Evolutionary conservation across 2,888 invertebrate genomes (phyloP).

Genomic region (Eremobia ochroleuca): DNA sequence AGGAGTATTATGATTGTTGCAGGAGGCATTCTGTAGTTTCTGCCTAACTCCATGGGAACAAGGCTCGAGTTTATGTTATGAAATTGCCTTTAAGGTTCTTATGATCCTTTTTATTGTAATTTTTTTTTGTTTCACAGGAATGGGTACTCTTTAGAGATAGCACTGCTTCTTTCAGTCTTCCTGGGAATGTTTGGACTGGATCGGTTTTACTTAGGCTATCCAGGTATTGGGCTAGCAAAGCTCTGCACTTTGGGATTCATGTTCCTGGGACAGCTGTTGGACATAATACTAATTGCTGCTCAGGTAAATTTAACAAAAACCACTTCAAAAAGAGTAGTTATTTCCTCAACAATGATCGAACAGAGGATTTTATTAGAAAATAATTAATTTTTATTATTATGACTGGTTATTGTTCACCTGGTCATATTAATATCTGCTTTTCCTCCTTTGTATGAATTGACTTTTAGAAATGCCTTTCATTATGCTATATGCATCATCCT

Average conservation of each 20-base stretch:
- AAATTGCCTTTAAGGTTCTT: neutral
- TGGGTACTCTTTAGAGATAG: slow-evolving; percentile 98
- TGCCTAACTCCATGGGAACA: neutral
- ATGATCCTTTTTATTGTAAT: neutral
- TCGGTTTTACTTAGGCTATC: slow-evolving; percentile 99
- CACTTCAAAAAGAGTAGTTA: neutral
- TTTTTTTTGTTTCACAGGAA: slow-evolving; percentile 92
- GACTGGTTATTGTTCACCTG: neutral
- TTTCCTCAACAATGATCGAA: neutral
- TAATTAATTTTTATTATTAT: neutral
- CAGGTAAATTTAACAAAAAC: slow-evolving; percentile 88
- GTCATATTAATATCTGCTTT: neutral
- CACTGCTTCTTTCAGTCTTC: slow-evolving; percentile 98
- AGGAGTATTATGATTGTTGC: neutral
- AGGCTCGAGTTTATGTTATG: neutral
- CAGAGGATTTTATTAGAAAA: neutral
- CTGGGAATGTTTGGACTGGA: slow-evolving; percentile 99
- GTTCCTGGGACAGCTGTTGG: slow-evolving; percentile 98
- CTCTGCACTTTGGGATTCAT: slow-evolving; percentile 99
- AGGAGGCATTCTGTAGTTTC: neutral
- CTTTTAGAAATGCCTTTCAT: neutral
- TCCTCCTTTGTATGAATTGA: neutral
- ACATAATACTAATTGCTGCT: slow-evolving; percentile 98
- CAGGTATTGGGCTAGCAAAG: slow-evolving; percentile 98
- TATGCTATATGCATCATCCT: neutral